Conservation (phyloP, 1,140 invertebrate species). For the Bombus fervidus region DNA sequence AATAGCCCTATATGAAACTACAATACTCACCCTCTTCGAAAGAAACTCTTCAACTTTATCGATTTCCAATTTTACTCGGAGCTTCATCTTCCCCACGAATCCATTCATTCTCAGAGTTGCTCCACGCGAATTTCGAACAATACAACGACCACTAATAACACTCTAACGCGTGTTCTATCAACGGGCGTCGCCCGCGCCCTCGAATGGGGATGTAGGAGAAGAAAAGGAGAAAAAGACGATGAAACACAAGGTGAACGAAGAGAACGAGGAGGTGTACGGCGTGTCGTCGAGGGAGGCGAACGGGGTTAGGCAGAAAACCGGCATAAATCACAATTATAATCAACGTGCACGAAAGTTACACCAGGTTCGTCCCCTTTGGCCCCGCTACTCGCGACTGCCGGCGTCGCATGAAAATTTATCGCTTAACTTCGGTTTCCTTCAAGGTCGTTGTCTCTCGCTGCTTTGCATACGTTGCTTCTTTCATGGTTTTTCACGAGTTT, state of each 20-base stretch:
- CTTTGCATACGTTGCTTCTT: conserved; percentile 66
- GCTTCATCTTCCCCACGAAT: conserved; percentile 37
- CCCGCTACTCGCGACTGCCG: conserved; percentile 52
- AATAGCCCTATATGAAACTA: not conserved
- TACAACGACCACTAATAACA: conserved; percentile 53
- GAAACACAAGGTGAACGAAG: not conserved
- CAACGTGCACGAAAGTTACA: conserved; percentile 73
- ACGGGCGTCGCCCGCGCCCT: conserved; percentile 33
- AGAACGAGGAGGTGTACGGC: not conserved
- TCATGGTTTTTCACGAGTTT: conserved; percentile 56
- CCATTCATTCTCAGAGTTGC: not conserved
- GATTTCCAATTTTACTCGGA: not conserved
- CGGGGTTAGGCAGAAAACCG: conserved; percentile 21
- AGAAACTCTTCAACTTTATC: not conserved
- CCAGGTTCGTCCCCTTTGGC: conserved; percentile 54
- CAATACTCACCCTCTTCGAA: not conserved
- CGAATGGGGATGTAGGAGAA: not conserved
- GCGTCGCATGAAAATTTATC: conserved; percentile 72
- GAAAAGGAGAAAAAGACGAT: conserved; percentile 27
- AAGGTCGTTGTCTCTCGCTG: conserved; percentile 56
- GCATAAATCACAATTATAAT: conserved; percentile 76
- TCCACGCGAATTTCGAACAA: conserved; percentile 44
- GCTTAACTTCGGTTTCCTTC: conserved; percentile 68
- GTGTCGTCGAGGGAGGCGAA: not conserved
- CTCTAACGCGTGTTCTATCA: conserved; percentile 65